These are phyloP conservation scores for Patella pellucida DNA, from an alignment of 2,888 invertebrate species.

Conservation along the genomic window DNA sequence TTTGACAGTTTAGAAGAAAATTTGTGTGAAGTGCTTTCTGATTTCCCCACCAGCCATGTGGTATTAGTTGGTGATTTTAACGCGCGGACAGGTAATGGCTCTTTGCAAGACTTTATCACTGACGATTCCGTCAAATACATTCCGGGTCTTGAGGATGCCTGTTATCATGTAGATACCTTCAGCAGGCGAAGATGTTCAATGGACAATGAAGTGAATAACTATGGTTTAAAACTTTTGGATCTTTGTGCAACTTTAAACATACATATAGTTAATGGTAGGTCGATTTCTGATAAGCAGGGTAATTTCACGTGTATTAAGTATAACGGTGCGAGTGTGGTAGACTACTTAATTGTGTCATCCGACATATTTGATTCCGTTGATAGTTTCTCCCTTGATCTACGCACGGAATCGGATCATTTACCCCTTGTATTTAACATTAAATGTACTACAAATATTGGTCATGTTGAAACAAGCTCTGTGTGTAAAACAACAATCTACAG, in stretches of 20 bases:
- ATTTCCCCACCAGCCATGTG: neutral
- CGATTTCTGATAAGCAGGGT: no score
- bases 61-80: neutral
- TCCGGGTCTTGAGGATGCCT: neutral
- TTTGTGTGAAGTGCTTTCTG: neutral
- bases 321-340: no score
- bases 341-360: no score
- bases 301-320: no score
- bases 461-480: no score
- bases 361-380: no score
- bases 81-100: neutral
- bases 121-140: neutral
- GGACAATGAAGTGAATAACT: neutral
- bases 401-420: no score
- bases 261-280: neutral
- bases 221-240: neutral
- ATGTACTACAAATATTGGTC: no score
- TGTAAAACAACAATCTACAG: no score
- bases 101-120: neutral
- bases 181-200: neutral
- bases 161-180: neutral
- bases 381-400: no score
- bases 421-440: no score
- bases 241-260: neutral
- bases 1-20: slow-evolving; percentile 5